These are phyloP conservation scores for Napeogenes inachia DNA, from an alignment of 2,888 invertebrate species.

Conservation along the genomic window DNA sequence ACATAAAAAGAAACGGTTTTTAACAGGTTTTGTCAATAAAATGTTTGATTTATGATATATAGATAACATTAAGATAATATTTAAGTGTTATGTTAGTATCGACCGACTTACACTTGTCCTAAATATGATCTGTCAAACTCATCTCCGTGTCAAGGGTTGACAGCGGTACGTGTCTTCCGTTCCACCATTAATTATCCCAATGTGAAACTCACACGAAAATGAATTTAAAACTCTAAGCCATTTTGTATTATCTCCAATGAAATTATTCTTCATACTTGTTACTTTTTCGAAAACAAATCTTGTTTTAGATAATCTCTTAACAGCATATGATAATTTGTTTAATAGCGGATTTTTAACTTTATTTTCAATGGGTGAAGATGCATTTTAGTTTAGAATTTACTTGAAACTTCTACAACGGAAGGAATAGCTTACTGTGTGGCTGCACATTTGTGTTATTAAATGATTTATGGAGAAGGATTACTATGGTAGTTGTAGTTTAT, in stretches of 20 bases:
- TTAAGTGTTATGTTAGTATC: slow-evolving; percentile 11
- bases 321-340: slow-evolving; percentile 11
- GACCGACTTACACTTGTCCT: slow-evolving; percentile 37
- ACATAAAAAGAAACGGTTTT: too few species aligned
- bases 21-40: too few species aligned
- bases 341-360: slow-evolving; percentile 14
- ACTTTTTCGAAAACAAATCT: slow-evolving; percentile 42
- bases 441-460: slow-evolving; percentile 76
- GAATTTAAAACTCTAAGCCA: slow-evolving; percentile 32
- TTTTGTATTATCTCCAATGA: slow-evolving; percentile 42
- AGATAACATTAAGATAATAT: slow-evolving; percentile 15
- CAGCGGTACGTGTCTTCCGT: slow-evolving; percentile 68
- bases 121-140: slow-evolving; percentile 68
- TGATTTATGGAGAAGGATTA: slow-evolving; percentile 76
- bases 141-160: slow-evolving; percentile 73
- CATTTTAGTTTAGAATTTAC: slow-evolving; percentile 11
- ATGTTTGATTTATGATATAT: not conserved
- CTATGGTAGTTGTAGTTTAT: slow-evolving; percentile 42
- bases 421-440: slow-evolving; percentile 74
- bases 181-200: slow-evolving; percentile 49
- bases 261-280: slow-evolving; percentile 39
- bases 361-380: slow-evolving; percentile 5
- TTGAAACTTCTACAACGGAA: slow-evolving; percentile 50
- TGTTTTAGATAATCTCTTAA: slow-evolving; percentile 21
- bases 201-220: slow-evolving; percentile 36